Evolutionary conservation across 2,888 invertebrate species (phyloP).

Genomic region (Volucella bombylans): DNA sequence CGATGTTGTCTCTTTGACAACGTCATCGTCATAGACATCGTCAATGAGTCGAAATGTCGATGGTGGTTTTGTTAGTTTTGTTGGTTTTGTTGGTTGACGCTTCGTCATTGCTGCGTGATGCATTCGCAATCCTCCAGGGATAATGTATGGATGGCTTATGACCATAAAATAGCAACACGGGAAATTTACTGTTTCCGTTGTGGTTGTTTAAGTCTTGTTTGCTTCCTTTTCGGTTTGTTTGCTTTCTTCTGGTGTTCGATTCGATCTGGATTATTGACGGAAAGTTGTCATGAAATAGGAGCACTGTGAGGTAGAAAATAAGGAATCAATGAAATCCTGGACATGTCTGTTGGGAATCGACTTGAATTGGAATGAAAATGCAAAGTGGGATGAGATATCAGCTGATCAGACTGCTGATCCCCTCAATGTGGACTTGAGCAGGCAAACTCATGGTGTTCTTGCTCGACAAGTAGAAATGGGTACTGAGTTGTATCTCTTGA

Average conservation of each 20-base stretch:
- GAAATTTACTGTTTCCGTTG: slow-evolving; percentile 73
- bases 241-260: slow-evolving; percentile 22
- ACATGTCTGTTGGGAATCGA: slow-evolving; percentile 9
- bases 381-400: too few species aligned
- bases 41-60: slow-evolving; percentile 37
- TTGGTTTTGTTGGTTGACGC: slow-evolving; percentile 27
- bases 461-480: too few species aligned
- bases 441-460: too few species aligned
- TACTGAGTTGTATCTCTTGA: too few species aligned
- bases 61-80: slow-evolving; percentile 22
- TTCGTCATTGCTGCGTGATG: slow-evolving; percentile 43
- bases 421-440: too few species aligned
- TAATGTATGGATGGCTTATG: slow-evolving; percentile 72
- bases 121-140: slow-evolving; percentile 65
- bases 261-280: slow-evolving; percentile 51
- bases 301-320: slow-evolving; percentile 55
- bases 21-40: slow-evolving; percentile 44
- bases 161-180: slow-evolving; percentile 73
- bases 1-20: slow-evolving; percentile 35
- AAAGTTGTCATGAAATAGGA: slow-evolving; percentile 35
- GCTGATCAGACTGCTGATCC: too few species aligned
- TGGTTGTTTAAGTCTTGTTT: slow-evolving; percentile 28
- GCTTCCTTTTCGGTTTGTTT: not conserved
- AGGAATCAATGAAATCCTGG: slow-evolving; percentile 47
- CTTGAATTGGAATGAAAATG: not conserved